Percentiles rank a stretch among this genome's conserved stretches.
These are phyloP conservation scores for Chaetorhynchus papuensis DNA, from an alignment of 2,113 vertebrate species.

Conservation along the genomic window DNA sequence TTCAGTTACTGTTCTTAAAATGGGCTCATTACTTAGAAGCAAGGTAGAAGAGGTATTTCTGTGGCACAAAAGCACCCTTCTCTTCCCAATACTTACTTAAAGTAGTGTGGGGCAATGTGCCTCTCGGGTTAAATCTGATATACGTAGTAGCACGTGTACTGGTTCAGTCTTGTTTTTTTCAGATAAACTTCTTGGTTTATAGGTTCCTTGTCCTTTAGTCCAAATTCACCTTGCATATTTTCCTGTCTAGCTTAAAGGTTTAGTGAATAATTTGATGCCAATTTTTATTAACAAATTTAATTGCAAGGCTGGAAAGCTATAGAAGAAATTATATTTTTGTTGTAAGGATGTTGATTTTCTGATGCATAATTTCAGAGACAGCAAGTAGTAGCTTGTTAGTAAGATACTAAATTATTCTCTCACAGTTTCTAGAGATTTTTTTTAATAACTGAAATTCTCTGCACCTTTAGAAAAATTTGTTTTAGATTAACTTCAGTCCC, in stretches of 20 bases:
- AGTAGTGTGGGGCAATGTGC: not conserved
- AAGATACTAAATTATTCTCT: not conserved
- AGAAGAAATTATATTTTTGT: not conserved
- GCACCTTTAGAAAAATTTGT: not conserved
- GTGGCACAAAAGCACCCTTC: not conserved
- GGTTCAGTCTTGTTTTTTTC: not conserved
- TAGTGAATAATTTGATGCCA: not conserved
- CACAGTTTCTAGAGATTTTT: not conserved
- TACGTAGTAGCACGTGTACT: rapidly evolving
- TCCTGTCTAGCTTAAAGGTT: not conserved
- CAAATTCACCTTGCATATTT: not conserved
- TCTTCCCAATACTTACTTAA: not conserved
- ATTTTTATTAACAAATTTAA: not conserved
- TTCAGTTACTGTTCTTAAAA: not conserved
- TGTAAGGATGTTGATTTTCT: not conserved
- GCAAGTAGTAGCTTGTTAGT: not conserved
- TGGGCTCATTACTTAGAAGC: not conserved
- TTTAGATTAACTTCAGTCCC: not conserved
- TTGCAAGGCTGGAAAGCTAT: not conserved
- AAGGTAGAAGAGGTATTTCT: not conserved
- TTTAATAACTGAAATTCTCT: not conserved
- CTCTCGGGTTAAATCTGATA: not conserved
- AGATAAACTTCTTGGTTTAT: not conserved
- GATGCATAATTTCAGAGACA: not conserved
- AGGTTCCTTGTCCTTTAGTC: not conserved